These are phyloP conservation scores for Xestia ashworthii DNA, from an alignment of 2,888 invertebrate genomes.

Conservation along the genomic window DNA sequence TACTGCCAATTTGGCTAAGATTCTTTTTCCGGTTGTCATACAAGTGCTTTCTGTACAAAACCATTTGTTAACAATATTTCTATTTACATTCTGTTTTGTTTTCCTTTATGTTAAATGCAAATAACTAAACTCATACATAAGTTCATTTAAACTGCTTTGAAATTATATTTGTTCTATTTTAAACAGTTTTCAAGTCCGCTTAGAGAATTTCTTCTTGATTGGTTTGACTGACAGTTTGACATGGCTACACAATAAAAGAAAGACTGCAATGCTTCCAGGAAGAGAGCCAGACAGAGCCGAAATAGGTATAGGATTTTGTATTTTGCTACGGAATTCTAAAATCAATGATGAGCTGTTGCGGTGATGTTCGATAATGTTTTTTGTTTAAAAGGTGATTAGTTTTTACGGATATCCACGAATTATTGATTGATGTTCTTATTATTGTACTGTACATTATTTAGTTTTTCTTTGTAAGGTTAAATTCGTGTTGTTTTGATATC, in stretches of 20 bases:
- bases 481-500: slow-evolving; percentile 45
- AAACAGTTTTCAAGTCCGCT: neutral
- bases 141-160: neutral
- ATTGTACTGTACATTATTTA: slow-evolving; percentile 31
- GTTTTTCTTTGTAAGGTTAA: slow-evolving; percentile 38
- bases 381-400: slow-evolving; percentile 30
- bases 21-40: neutral
- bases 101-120: neutral
- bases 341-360: slow-evolving; percentile 10
- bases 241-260: neutral
- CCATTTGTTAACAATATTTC: neutral
- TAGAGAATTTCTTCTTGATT: neutral
- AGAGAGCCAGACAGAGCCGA: neutral
- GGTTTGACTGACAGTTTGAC: slow-evolving; percentile 19
- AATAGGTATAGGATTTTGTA: slow-evolving; percentile 9
- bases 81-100: neutral
- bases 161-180: neutral
- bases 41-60: neutral
- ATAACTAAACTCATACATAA: neutral
- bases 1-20: neutral
- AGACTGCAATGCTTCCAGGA: neutral
- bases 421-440: slow-evolving; percentile 58
- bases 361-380: slow-evolving; percentile 36
- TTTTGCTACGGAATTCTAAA: slow-evolving; percentile 12
- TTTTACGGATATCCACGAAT: slow-evolving; percentile 38